A percentile compares a stretch with the other conserved stretches of the same genome.
Conservation (phyloP, 1,140 invertebrate genomes). For the Drosophila kikkawai region DNA sequence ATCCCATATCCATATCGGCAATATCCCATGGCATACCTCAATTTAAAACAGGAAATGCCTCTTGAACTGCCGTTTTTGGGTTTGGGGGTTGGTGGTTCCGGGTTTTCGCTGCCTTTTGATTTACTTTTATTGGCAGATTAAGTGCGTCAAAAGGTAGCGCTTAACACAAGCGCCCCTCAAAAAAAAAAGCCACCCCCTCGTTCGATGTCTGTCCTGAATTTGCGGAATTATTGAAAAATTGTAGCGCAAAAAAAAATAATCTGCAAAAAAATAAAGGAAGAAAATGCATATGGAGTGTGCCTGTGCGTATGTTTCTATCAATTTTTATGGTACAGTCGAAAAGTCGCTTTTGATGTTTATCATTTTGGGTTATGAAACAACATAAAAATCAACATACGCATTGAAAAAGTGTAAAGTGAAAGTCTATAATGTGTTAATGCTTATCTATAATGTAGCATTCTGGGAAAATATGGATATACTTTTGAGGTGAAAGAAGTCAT, state of each 20-base stretch:
- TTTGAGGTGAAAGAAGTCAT: not conserved
- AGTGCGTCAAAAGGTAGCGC: constrained; percentile 78
- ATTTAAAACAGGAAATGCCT: constrained; percentile 85
- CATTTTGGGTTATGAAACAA: constrained; percentile 64
- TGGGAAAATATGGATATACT: not conserved
- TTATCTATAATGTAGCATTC: constrained; percentile 8
- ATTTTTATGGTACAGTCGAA: constrained; percentile 75
- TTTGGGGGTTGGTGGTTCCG: constrained; percentile 43
- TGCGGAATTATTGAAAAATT: constrained; percentile 67
- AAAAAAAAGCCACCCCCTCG: constrained; percentile 16
- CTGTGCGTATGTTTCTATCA: constrained; percentile 59
- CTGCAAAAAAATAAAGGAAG: constrained; percentile 8
- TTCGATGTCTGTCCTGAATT: constrained; percentile 40
- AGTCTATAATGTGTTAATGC: constrained; percentile 50
- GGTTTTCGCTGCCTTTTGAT: constrained; percentile 74
- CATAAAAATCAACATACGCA: constrained; percentile 19
- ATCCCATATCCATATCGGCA: constrained; percentile 73
- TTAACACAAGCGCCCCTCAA: constrained; percentile 45
- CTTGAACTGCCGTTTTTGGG: constrained; percentile 63
- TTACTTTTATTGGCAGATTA: constrained; percentile 85
- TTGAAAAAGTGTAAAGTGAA: constrained; percentile 11
- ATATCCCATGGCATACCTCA: constrained; percentile 76
- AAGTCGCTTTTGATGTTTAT: constrained; percentile 75
- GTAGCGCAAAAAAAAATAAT: constrained; percentile 46
- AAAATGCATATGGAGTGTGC: constrained; percentile 24